Evolutionary conservation across 2,113 vertebrate genomes (phyloP).

Genomic region (Heptranchias perlo): DNA sequence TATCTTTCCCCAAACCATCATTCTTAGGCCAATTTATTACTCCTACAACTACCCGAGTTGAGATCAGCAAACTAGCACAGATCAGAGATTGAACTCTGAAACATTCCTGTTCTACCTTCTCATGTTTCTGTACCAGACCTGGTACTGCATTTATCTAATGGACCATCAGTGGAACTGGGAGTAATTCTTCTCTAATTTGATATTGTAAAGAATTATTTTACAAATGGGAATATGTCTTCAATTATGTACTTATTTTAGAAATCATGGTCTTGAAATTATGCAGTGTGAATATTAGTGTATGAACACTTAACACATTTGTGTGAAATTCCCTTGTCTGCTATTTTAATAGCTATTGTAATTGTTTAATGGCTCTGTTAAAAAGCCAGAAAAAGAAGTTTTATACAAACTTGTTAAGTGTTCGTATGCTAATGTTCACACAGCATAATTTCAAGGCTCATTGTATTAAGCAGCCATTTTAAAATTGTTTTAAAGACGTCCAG

Average conservation of each 20-base stretch:
- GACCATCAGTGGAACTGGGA: background rate
- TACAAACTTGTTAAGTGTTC: background rate
- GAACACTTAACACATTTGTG: background rate
- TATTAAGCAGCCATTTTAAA: background rate
- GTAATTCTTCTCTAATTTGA: background rate
- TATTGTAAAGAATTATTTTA: background rate
- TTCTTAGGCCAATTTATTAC: background rate
- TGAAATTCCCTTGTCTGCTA: background rate
- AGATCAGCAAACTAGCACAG: background rate
- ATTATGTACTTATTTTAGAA: background rate
- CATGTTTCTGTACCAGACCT: background rate
- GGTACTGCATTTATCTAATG: background rate
- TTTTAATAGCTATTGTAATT: background rate
- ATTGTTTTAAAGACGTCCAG: background rate
- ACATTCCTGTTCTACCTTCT: background rate
- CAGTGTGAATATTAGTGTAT: conserved; percentile 2
- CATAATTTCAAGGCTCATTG: background rate
- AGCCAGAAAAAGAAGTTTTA: background rate
- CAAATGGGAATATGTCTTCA: background rate
- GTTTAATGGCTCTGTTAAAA: background rate
- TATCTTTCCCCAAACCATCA: background rate
- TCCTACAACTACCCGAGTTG: background rate
- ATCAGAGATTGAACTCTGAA: background rate
- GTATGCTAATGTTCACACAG: background rate
- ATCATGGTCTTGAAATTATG: background rate